phyloP scores from a whole-genome alignment of 2,888 invertebrate genomes.

The Chalcosyrphus nemorum region DNA sequence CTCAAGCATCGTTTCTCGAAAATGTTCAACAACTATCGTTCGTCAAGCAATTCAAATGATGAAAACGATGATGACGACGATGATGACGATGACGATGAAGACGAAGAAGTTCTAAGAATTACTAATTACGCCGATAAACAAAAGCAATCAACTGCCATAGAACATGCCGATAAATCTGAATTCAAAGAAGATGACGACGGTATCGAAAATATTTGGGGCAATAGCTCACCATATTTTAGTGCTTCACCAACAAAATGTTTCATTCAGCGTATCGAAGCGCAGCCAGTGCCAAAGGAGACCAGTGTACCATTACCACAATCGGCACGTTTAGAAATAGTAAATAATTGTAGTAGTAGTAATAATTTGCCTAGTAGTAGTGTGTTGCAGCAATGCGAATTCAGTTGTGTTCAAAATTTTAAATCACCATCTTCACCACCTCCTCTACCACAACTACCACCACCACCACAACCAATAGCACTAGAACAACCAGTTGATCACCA shows the following conservation, averaged over 20 bases:
- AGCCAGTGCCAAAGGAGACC: constrained; percentile 75
- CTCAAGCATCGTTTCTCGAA: constrained; percentile 76
- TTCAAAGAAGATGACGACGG: constrained; percentile 73
- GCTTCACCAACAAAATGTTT: constrained; percentile 73
- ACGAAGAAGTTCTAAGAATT: constrained; percentile 45
- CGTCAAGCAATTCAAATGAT: constrained; percentile 79
- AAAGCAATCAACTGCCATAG: not conserved
- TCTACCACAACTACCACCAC: constrained; percentile 21
- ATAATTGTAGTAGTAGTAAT: constrained; percentile 71
- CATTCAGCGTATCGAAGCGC: constrained; percentile 51
- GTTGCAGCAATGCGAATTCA: constrained; percentile 50
- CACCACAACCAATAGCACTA: constrained; percentile 17
- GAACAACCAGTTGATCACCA: constrained; percentile 43
- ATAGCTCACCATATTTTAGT: constrained; percentile 73
- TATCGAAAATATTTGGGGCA: constrained; percentile 72
- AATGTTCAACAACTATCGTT: constrained; percentile 77
- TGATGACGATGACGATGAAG: constrained; percentile 74
- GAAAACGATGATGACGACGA: constrained; percentile 78
- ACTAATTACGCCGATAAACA: constrained; percentile 5
- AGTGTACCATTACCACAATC: constrained; percentile 60
- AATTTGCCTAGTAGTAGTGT: constrained; percentile 55
- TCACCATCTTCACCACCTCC: constrained; percentile 45
- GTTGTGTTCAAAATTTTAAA: constrained; percentile 55
- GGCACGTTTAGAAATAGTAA: constrained; percentile 74
- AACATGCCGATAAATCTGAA: constrained; percentile 21